phyloP scores from a whole-genome alignment of 2,888 invertebrate genomes.

The Agonum fuliginosum region DNA sequence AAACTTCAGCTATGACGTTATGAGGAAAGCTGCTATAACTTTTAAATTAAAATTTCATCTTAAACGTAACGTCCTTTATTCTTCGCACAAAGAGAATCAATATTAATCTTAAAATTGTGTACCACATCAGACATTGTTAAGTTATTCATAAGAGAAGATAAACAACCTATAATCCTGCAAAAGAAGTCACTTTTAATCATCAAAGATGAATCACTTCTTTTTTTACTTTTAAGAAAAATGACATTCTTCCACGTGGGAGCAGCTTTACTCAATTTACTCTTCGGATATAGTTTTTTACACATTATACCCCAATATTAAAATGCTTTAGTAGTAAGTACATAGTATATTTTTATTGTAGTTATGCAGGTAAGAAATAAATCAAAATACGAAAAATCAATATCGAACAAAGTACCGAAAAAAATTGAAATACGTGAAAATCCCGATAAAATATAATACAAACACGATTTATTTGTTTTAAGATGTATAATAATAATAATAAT shows the following conservation, averaged over 20 bases:
- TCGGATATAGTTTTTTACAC: too few relatives aligned
- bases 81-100: constrained; percentile 34
- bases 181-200: constrained; percentile 10
- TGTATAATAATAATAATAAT: too few relatives aligned
- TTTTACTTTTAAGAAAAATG: background rate
- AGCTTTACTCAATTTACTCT: too few relatives aligned
- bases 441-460: too few relatives aligned
- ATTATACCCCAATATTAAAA: too few relatives aligned
- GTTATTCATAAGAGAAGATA: constrained; percentile 19
- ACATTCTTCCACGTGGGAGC: background rate
- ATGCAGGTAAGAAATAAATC: too few relatives aligned
- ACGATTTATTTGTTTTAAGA: too few relatives aligned
- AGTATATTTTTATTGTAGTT: too few relatives aligned
- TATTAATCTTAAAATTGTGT: constrained; percentile 19
- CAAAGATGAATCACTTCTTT: constrained; percentile 24
- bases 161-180: constrained; percentile 13
- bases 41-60: constrained; percentile 39
- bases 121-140: constrained; percentile 14
- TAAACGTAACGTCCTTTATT: constrained; percentile 19
- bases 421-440: too few relatives aligned
- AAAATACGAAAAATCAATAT: too few relatives aligned
- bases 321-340: too few relatives aligned
- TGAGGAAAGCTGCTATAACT: constrained; percentile 23
- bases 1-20: constrained; percentile 28
- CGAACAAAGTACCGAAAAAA: too few relatives aligned